Evolutionary conservation across 1,140 invertebrate species (phyloP).

Genomic region (Aphis craccivora): DNA sequence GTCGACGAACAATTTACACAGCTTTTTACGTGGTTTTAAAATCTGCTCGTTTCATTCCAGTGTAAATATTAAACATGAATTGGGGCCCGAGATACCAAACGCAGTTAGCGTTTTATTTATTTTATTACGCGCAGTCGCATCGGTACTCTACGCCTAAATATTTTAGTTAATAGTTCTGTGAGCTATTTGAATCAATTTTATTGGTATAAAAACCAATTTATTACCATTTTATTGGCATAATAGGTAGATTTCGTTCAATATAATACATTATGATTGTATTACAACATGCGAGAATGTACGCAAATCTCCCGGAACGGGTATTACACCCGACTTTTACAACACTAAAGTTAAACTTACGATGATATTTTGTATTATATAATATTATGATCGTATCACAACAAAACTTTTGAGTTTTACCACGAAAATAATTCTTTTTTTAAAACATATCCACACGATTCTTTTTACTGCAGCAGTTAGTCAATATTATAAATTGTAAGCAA

Average conservation of each 20-base stretch:
- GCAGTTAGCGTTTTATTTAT: background rate
- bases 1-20: background rate
- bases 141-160: background rate
- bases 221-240: background rate
- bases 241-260: background rate
- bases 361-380: background rate
- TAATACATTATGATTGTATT: no score
- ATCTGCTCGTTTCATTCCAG: background rate
- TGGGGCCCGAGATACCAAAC: background rate
- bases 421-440: background rate
- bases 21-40: background rate
- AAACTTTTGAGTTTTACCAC: background rate
- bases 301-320: background rate
- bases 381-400: background rate
- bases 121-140: background rate
- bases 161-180: background rate
- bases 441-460: background rate
- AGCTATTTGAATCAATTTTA: background rate
- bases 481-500: background rate
- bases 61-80: background rate
- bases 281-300: background rate
- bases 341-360: background rate
- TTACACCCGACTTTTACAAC: background rate
- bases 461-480: background rate
- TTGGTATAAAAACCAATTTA: background rate